Evolutionary conservation across 2,797 vertebrate genomes (phyloP).

Genomic region (Cirrhinus molitorella): DNA sequence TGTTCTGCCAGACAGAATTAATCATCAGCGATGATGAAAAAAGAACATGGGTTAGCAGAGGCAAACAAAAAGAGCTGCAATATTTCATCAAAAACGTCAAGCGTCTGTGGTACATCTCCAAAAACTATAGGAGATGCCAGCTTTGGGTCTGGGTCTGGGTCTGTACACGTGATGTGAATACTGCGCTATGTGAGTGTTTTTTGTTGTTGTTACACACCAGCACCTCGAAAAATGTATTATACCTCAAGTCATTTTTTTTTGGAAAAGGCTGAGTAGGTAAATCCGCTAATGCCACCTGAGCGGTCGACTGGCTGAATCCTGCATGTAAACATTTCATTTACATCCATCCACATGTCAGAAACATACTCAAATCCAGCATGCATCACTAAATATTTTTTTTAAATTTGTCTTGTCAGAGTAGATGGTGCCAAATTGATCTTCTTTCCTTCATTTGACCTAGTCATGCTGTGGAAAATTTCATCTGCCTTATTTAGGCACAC

Average conservation of each 20-base stretch:
- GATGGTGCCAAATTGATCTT: slow-evolving; percentile 8
- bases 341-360: neutral
- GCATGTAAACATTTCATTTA: neutral
- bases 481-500: slow-evolving; percentile 11
- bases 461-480: slow-evolving; percentile 3
- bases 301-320: slow-evolving; percentile 8
- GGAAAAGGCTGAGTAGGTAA: neutral
- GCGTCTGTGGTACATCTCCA: slow-evolving; percentile 22
- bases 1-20: slow-evolving; percentile 34
- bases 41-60: slow-evolving; percentile 32
- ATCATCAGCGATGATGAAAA: slow-evolving; percentile 43
- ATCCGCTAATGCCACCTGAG: slow-evolving; percentile 17
- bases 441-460: slow-evolving; percentile 23
- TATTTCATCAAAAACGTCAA: slow-evolving; percentile 33
- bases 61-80: slow-evolving; percentile 32
- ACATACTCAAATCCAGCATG: slow-evolving; percentile 8
- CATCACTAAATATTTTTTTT: neutral
- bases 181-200: neutral
- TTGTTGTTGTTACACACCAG: neutral
- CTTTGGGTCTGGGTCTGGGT: neutral
- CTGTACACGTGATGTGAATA: neutral
- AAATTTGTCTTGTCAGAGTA: neutral
- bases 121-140: slow-evolving; percentile 15
- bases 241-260: slow-evolving; percentile 4
- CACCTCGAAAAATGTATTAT: slow-evolving; percentile 8